Percentiles rank a stretch among this genome's conserved stretches.
These are phyloP conservation scores for Ellobium chinense DNA, from an alignment of 2,888 invertebrate genomes.

Conservation along the genomic window DNA sequence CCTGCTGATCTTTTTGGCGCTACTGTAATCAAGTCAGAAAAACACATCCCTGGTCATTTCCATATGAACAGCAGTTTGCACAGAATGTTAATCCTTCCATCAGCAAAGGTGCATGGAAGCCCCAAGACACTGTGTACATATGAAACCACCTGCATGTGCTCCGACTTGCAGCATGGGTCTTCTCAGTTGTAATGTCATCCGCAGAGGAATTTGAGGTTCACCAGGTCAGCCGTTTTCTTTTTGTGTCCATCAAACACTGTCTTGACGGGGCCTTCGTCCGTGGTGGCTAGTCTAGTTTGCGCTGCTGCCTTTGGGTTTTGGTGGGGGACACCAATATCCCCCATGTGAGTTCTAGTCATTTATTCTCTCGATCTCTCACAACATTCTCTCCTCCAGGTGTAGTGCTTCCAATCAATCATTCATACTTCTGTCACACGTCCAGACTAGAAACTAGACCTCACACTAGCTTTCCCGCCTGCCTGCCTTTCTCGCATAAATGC, in stretches of 20 bases:
- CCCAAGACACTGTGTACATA: background rate
- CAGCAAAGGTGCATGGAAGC: too few relatives aligned
- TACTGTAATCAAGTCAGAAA: too few relatives aligned
- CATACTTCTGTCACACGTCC: slow-evolving; percentile 25
- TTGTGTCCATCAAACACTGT: slow-evolving; percentile 4
- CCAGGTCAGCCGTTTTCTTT: slow-evolving; percentile 29
- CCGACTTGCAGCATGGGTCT: too few relatives aligned
- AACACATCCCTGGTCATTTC: too few relatives aligned
- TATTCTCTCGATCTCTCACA: slow-evolving; percentile 12
- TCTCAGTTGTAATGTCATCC: too few relatives aligned
- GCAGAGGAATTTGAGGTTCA: too few relatives aligned
- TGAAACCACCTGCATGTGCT: background rate
- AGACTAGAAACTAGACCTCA: slow-evolving; percentile 48
- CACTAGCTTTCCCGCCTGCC: slow-evolving; percentile 45
- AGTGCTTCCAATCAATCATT: slow-evolving; percentile 9
- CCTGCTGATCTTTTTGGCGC: too few relatives aligned
- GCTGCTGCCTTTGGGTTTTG: slow-evolving; percentile 40
- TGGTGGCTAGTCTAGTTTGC: slow-evolving; percentile 39
- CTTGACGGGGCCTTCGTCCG: slow-evolving; percentile 36
- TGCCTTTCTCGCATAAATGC: slow-evolving; percentile 48
- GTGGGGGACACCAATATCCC: slow-evolving; percentile 27
- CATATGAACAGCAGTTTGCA: too few relatives aligned
- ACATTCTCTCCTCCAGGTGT: background rate
- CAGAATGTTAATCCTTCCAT: too few relatives aligned
- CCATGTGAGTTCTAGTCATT: slow-evolving; percentile 41